Evolutionary conservation across 2,888 invertebrate genomes (phyloP).

Genomic region (Oligia strigilis): DNA sequence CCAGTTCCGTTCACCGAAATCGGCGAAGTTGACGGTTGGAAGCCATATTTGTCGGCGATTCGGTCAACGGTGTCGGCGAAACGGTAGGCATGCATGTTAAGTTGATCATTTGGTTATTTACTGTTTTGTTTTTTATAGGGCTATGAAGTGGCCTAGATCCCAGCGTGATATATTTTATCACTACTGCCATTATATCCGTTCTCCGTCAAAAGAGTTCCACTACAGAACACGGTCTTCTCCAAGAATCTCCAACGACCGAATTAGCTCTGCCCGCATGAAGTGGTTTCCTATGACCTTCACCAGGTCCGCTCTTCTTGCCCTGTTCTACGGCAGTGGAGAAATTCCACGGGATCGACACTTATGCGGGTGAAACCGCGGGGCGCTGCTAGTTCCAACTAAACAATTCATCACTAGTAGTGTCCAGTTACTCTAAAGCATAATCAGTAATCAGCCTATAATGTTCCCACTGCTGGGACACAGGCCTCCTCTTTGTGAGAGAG

Average conservation of each 20-base stretch:
- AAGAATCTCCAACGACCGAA: neutral
- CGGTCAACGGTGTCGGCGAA: slow-evolving; percentile 58
- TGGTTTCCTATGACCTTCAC: neutral
- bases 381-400: neutral
- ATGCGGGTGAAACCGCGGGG: too few relatives aligned
- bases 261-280: neutral
- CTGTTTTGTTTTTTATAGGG: slow-evolving; percentile 12
- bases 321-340: neutral
- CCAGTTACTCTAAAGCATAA: neutral
- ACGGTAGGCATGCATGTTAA: slow-evolving; percentile 58
- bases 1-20: slow-evolving; percentile 65
- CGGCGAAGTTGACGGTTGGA: slow-evolving; percentile 52
- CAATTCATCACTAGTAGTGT: neutral
- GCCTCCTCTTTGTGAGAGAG: too few relatives aligned
- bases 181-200: neutral
- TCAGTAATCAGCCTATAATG: too few relatives aligned
- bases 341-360: too few relatives aligned
- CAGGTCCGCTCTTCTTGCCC: neutral
- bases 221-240: neutral
- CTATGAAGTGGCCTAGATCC: slow-evolving; percentile 11
- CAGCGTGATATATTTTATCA: neutral
- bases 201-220: neutral
- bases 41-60: slow-evolving; percentile 58
- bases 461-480: neutral
- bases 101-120: slow-evolving; percentile 17